Percentiles rank a stretch among this genome's conserved stretches.
Evolutionary conservation across 2,113 vertebrate species (phyloP).

Genomic region (Oxygymnocypris stewartii): DNA sequence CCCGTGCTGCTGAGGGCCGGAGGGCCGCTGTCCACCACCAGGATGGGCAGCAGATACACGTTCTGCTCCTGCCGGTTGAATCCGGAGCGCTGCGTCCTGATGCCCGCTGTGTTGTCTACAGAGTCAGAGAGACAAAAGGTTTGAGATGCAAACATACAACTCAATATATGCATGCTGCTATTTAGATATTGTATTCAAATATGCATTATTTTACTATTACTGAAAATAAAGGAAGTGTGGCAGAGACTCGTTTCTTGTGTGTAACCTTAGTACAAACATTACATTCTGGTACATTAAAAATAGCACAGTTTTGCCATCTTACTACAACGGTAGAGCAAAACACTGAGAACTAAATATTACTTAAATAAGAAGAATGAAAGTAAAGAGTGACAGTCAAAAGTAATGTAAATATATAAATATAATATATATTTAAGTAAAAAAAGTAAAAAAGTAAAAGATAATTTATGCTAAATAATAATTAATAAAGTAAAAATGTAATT

Average conservation of each 20-base stretch:
- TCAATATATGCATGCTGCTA: not conserved
- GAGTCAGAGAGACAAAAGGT: not conserved
- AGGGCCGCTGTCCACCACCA: constrained; percentile 92
- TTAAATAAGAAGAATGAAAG: too few species aligned
- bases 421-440: too few species aligned
- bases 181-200: not conserved
- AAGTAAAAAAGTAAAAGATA: too few species aligned
- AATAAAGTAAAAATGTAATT: too few species aligned
- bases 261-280: too few species aligned
- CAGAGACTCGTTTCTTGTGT: too few species aligned
- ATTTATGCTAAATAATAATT: not conserved
- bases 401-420: too few species aligned
- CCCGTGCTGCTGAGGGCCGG: constrained; percentile 94
- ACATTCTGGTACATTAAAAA: too few species aligned
- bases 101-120: constrained; percentile 90
- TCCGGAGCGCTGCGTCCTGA: constrained; percentile 85
- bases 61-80: constrained; percentile 96
- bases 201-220: not conserved
- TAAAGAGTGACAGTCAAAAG: too few species aligned
- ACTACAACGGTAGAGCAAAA: too few species aligned
- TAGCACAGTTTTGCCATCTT: too few species aligned
- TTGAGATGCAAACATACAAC: not conserved
- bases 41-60: constrained; percentile 90
- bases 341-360: too few species aligned
- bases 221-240: not conserved